These are phyloP conservation scores for Loxodonta africana DNA, from an alignment of 2,113 vertebrate species.

Conservation along the genomic window DNA sequence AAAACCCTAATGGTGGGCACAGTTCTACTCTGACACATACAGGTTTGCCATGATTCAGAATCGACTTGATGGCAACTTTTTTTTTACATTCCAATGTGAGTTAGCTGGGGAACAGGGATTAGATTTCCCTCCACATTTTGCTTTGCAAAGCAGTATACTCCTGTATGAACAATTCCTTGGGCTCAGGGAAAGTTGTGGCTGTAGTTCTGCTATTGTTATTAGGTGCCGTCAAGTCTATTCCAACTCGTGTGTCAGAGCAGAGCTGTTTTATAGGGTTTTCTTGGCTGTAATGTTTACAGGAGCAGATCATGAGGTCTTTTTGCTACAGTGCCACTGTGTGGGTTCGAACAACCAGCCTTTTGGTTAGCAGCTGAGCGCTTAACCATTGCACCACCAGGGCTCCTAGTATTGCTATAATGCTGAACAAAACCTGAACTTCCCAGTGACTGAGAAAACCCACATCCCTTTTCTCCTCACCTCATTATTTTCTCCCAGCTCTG, in stretches of 20 bases:
- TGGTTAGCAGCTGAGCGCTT: not conserved
- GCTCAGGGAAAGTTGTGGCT: not conserved
- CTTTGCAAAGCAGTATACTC: not conserved
- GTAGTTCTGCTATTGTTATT: not conserved
- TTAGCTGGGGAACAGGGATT: not conserved
- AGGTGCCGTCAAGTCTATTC: not conserved
- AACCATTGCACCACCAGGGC: not conserved
- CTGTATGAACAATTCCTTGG: not conserved
- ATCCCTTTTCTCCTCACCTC: not conserved
- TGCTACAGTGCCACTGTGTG: not conserved
- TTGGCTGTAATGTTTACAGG: not conserved
- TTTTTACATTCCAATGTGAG: not conserved
- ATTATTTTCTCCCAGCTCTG: not conserved
- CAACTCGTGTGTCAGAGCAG: not conserved
- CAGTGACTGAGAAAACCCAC: slow-evolving; percentile 8
- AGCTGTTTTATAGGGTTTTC: not conserved
- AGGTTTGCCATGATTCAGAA: not conserved
- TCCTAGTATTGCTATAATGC: not conserved
- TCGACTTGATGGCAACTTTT: not conserved
- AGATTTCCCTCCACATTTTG: not conserved
- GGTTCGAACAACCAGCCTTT: not conserved
- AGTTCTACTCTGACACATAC: not conserved
- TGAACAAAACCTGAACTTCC: not conserved
- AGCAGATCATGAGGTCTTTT: not conserved
- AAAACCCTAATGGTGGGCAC: not conserved